phyloP scores from a whole-genome alignment of 2,797 vertebrate species.

The Bryconaethiops microstoma region DNA sequence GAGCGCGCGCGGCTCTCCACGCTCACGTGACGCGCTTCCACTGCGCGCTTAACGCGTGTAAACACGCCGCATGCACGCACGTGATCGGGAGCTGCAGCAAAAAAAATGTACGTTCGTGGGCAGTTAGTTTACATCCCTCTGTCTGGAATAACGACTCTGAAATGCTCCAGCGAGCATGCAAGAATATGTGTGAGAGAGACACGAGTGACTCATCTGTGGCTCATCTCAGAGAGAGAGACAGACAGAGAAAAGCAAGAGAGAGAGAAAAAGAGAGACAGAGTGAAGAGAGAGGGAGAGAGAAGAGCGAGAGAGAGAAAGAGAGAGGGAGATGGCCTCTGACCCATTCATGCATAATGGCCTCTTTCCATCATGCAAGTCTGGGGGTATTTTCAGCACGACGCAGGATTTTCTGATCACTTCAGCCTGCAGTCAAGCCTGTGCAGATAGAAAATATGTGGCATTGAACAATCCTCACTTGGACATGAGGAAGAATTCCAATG shows the following conservation, averaged over 20 bases:
- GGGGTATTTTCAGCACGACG: not conserved
- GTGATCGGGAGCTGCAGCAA: not conserved
- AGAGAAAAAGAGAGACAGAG: not conserved
- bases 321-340: slow-evolving; percentile 32
- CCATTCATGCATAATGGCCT: slow-evolving; percentile 32
- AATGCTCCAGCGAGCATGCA: not conserved
- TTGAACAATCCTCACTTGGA: not conserved
- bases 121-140: not conserved
- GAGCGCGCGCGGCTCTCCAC: not conserved
- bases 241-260: not conserved
- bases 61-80: not conserved
- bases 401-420: not conserved
- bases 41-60: not conserved
- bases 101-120: not conserved
- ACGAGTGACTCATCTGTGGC: slow-evolving; percentile 18
- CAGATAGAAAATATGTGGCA: not conserved
- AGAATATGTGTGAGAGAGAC: not conserved
- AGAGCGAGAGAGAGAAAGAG: not conserved
- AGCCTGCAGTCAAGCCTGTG: not conserved
- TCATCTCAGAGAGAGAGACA: slow-evolving; percentile 10
- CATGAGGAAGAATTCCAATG: too few species aligned
- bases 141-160: not conserved
- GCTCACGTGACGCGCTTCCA: slow-evolving; percentile 2
- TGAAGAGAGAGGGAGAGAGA: not conserved
- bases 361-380: slow-evolving; percentile 18